A percentile compares a stretch with the other conserved stretches of the same genome.
Evolutionary conservation across 64 coral and sea anemone genomes (phyloP).

Genomic region (Pocillopora verrucosa): DNA sequence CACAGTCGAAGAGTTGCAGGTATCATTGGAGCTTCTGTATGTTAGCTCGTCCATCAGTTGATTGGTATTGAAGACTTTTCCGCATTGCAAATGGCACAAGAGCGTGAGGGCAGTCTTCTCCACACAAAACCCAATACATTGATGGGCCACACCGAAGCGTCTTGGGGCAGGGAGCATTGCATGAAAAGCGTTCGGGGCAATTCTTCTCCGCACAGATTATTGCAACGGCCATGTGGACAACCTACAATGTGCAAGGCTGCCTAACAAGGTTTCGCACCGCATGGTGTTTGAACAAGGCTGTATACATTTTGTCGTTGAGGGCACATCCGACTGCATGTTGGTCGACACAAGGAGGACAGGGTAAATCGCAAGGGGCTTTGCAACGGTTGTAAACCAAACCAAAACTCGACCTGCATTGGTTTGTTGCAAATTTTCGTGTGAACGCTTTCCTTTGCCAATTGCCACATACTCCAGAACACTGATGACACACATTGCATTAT

Average conservation of each 20-base stretch:
- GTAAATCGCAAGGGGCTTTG: slow-evolving; percentile 43
- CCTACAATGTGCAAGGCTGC: slow-evolving; percentile 50
- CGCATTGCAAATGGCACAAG: slow-evolving; percentile 51
- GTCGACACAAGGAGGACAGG: slow-evolving; percentile 64
- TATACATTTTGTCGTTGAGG: slow-evolving; percentile 45
- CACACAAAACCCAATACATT: slow-evolving; percentile 63
- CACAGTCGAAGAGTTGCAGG: slow-evolving; percentile 46
- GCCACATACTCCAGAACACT: slow-evolving; percentile 50
- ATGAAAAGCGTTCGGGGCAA: slow-evolving; percentile 42
- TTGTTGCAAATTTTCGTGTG: slow-evolving; percentile 54
- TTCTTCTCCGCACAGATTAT: slow-evolving; percentile 58
- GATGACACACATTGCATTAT: slow-evolving; percentile 63
- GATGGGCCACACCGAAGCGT: slow-evolving; percentile 49
- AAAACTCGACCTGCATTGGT: slow-evolving; percentile 44
- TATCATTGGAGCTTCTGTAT: slow-evolving; percentile 22
- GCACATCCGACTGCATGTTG: slow-evolving; percentile 56
- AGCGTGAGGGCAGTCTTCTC: slow-evolving; percentile 45
- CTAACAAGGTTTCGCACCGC: slow-evolving; percentile 42
- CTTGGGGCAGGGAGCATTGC: slow-evolving; percentile 47
- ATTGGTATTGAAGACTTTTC: slow-evolving; percentile 15
- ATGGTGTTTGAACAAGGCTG: slow-evolving; percentile 27
- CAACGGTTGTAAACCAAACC: slow-evolving; percentile 72
- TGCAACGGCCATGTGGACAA: slow-evolving; percentile 64
- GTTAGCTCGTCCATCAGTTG: not conserved
- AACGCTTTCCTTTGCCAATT: slow-evolving; percentile 38